phyloP scores from a whole-genome alignment of 1,140 invertebrate species.

The Drosophila athabasca region DNA sequence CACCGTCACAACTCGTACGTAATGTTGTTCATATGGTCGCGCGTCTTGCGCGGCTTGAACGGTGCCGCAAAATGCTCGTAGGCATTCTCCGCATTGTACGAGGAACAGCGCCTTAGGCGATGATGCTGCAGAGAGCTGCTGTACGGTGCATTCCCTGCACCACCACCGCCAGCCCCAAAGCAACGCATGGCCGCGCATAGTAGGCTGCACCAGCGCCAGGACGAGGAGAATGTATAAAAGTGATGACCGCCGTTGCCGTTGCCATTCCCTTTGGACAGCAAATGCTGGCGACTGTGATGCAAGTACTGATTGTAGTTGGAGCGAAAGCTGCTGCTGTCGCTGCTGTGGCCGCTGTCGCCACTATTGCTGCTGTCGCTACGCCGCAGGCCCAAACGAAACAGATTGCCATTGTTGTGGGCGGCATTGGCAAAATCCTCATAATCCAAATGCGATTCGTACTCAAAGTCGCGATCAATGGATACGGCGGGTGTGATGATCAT shows the following conservation, averaged over 20 bases:
- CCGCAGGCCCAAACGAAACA: conserved; percentile 70
- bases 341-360: conserved; percentile 72
- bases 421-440: conserved; percentile 75
- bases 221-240: conserved; percentile 76
- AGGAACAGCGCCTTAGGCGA: conserved; percentile 69
- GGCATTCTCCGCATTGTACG: conserved; percentile 76
- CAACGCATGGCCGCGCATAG: conserved; percentile 82
- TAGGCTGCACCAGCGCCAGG: conserved; percentile 81
- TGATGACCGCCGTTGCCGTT: conserved; percentile 32
- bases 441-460: conserved; percentile 71
- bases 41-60: conserved; percentile 77
- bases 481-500: conserved; percentile 83
- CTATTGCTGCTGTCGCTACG: conserved; percentile 68
- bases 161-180: conserved; percentile 63
- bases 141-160: conserved; percentile 57
- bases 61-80: conserved; percentile 79
- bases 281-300: conserved; percentile 78
- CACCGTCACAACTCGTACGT: conserved; percentile 83
- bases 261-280: conserved; percentile 59
- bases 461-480: conserved; percentile 81
- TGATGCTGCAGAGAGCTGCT: conserved; percentile 74
- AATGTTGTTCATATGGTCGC: conserved; percentile 82
- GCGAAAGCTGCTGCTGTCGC: conserved; percentile 73
- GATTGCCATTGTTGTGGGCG: conserved; percentile 76
- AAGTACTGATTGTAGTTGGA: conserved; percentile 81